Evolutionary conservation across 2,888 invertebrate genomes (phyloP).

Genomic region (Spodoptera exigua): DNA sequence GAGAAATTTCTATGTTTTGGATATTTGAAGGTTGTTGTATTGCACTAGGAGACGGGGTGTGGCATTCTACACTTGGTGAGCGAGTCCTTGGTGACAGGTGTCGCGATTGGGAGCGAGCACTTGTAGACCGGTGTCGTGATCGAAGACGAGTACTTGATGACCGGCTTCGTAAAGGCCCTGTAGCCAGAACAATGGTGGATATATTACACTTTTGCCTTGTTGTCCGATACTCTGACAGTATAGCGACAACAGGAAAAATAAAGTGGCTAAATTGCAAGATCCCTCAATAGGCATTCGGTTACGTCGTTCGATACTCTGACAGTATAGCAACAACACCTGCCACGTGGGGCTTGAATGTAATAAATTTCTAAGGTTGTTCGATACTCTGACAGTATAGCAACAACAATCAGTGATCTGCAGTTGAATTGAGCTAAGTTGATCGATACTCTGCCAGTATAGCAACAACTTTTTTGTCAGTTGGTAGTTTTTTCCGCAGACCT

Average conservation of each 20-base stretch:
- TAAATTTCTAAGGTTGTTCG: constrained; percentile 5
- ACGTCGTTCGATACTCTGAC: constrained; percentile 14
- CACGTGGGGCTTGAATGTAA: too few species aligned
- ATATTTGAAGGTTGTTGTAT: too few species aligned
- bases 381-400: constrained; percentile 15
- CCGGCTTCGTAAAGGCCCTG: constrained; percentile 14
- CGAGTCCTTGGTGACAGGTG: constrained; percentile 10
- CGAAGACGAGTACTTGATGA: too few species aligned
- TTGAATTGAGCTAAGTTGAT: constrained; percentile 9
- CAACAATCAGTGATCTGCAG: constrained; percentile 7
- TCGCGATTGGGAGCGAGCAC: constrained; percentile 8
- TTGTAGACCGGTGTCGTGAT: constrained; percentile 9
- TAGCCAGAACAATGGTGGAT: constrained; percentile 13
- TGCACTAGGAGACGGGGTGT: too few species aligned
- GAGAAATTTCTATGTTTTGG: too few species aligned
- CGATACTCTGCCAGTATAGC: constrained; percentile 13
- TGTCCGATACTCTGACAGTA: constrained; percentile 21
- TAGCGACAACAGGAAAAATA: constrained; percentile 14
- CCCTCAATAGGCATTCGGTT: constrained; percentile 10
- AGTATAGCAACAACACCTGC: constrained; percentile 14
- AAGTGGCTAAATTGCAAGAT: constrained; percentile 13
- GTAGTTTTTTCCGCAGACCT: constrained; percentile 2
- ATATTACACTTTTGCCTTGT: constrained; percentile 18
- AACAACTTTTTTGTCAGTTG: constrained; percentile 9
- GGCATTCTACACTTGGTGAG: too few species aligned